Evolutionary conservation across 2,113 vertebrate species (phyloP).

Genomic region (Marmota flaviventris): DNA sequence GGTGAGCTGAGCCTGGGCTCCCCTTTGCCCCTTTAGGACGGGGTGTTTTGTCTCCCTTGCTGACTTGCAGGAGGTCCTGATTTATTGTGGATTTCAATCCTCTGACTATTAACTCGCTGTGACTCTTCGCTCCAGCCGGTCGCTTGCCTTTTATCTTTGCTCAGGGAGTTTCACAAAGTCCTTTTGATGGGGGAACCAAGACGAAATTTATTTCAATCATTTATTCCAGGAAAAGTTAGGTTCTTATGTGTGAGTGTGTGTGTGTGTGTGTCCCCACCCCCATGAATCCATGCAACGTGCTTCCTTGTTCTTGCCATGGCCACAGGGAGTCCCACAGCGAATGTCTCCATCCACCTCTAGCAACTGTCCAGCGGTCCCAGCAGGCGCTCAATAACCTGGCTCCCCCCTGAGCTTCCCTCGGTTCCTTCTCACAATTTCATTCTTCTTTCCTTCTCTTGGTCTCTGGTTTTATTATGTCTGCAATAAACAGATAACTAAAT

Average conservation of each 20-base stretch:
- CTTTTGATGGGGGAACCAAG: background rate
- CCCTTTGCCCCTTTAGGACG: background rate
- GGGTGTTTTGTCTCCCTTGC: background rate
- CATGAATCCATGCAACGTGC: background rate
- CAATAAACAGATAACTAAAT: background rate
- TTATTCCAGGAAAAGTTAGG: slow-evolving; percentile 10
- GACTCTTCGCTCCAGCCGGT: background rate
- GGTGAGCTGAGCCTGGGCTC: background rate
- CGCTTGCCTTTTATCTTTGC: background rate
- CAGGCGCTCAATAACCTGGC: background rate
- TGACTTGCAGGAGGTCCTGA: background rate
- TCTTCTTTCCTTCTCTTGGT: background rate
- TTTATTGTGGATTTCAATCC: slow-evolving; percentile 29
- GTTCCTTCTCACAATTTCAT: background rate
- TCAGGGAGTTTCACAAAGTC: background rate
- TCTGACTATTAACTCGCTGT: background rate
- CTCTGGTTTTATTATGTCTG: background rate
- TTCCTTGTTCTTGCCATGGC: background rate
- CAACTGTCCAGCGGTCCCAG: background rate
- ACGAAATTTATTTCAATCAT: slow-evolving; percentile 31
- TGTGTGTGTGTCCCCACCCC: too few species aligned
- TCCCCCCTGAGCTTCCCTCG: background rate
- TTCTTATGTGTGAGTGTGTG: background rate
- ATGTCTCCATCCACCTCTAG: background rate
- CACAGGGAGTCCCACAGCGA: too few species aligned